Evolutionary conservation across 2,888 invertebrate genomes (phyloP), one percentile per base, ranked within the genome.

Genomic region (Apantesis nais): DNA sequence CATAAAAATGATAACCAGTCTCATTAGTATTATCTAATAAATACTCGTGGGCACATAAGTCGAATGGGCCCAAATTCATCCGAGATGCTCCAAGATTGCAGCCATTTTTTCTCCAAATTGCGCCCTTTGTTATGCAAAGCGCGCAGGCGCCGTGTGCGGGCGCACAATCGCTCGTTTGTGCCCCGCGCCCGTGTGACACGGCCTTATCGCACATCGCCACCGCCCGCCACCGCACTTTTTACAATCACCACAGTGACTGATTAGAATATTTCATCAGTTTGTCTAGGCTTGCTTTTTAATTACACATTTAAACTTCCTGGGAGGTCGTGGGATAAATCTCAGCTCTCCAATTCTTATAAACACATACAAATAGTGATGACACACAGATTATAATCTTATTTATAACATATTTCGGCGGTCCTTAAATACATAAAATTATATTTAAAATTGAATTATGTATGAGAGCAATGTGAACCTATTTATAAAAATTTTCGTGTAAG

Each of bases 121-220:
- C 93, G 88, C 88, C 90, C 92, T 94, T 95, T 95, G 94, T 95
- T 93, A 94, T 94, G 94, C 94, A 94, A 94, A 94, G 93, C 92
- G 93, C 91, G 92, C 89, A 86, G 85, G 89, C 94, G 90, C 94
- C 90, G 94, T 95, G 94, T 95, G 94, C 94, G 94, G 94, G 88
- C 92, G 77, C 85, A 88, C 91, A 88, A 89, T 88, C 92, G 91
- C 86, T 89, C 89, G 91, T 90, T 90, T 90, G 87, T 88, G 91
- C 86, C 87, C 86, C 84, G 85, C 86, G 84, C 87, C 88, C 88
- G 91, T 90, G 92, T 91, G 90, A 92, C 92, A 88, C 88, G 79
- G 86, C 85, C 87, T 92, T 94, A 94, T 94, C 94, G 89, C 82
- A 73, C 91, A 93, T 81, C 81, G 79, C 81, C 72, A 74, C 92